Evolutionary conservation across 2,888 invertebrate species (phyloP), one percentile per base, ranked within the genome.

Genomic region (Spisula subtruncata): DNA sequence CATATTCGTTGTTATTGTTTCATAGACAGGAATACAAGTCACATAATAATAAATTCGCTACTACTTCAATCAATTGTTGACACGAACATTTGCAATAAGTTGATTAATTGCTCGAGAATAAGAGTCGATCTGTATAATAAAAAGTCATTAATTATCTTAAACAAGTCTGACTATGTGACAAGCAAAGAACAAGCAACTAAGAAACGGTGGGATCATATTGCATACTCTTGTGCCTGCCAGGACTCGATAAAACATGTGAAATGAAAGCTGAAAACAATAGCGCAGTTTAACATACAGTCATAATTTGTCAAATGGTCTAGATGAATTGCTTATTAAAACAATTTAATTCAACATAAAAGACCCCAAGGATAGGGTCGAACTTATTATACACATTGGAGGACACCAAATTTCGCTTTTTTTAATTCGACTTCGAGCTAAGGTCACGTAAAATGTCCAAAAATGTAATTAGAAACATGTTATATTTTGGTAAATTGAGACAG

Each of bases 61-160:
- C 60, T 6, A 66, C 25, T n/a, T 25, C 60, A 10, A 66, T 66
- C 75, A 75, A 75, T 75, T 35, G 32, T 14, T 75, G 75, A 75
- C 75, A 35, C 75, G 29, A 16, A 35, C 29, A 25, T 32, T 25
- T 14, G 75, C 75, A 75, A 32, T 75, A 75, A 32, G 75, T 35
- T 35, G 18, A 32, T 75, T 75, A 75, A 35, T 75, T 75, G 75
- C 75, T 35, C 35, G 25, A 75, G 32, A 75, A 60, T 25, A 60
- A 32, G 12, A 32, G 10, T 14, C 29, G 25, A 32, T 35, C 18
- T 32, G 75, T 75, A 32, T 35, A 35, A 75, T 75, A 75, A 75
- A 75, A 75, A 35, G 75, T 35, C 75, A 75, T 75, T 35, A 75
- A 75, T 75, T 75, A 75, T 75, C 29, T 75, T 14, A 32, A 75